Percentiles rank a stretch among this genome's conserved stretches.
phyloP scores from a whole-genome alignment of 2,888 invertebrate species.

The Leptopilina myrica region DNA sequence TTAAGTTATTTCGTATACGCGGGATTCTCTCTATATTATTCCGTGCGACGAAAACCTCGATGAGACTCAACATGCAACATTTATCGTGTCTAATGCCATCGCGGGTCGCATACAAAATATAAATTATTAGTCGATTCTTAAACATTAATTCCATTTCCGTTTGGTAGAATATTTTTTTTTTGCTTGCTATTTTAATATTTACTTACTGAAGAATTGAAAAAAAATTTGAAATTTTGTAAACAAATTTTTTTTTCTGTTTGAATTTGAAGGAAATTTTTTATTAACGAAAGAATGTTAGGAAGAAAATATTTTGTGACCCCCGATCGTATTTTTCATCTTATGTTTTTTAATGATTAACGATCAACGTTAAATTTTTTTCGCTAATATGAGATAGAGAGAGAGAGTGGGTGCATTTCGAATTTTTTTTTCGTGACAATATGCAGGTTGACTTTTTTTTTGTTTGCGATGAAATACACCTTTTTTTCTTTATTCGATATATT shows the following conservation, averaged over 20 bases:
- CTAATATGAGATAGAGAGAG: not conserved
- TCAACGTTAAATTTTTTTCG: conserved; percentile 35
- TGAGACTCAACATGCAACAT: conserved; percentile 65
- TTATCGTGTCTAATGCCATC: conserved; percentile 60
- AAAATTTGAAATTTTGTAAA: too few species aligned
- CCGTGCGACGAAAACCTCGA: conserved; percentile 59
- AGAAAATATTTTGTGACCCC: not conserved
- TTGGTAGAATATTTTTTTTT: not conserved
- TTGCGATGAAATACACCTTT: conserved; percentile 7
- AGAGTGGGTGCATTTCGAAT: conserved; percentile 7
- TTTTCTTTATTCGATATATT: not conserved
- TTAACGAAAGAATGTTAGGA: not conserved
- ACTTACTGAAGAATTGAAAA: too few species aligned
- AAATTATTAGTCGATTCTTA: not conserved
- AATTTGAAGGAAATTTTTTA: not conserved
- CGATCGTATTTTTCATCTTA: conserved; percentile 8
- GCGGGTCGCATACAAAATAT: conserved; percentile 56
- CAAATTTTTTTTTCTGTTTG: not conserved
- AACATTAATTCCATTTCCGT: not conserved
- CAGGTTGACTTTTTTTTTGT: not conserved
- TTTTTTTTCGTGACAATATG: not conserved
- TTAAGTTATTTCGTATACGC: conserved; percentile 11
- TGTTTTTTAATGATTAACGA: conserved; percentile 17
- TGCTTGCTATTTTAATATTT: too few species aligned
- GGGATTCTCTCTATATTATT: conserved; percentile 29